phyloP scores from a whole-genome alignment of 2,113 vertebrate genomes.

The Montifringilla adamsi region DNA sequence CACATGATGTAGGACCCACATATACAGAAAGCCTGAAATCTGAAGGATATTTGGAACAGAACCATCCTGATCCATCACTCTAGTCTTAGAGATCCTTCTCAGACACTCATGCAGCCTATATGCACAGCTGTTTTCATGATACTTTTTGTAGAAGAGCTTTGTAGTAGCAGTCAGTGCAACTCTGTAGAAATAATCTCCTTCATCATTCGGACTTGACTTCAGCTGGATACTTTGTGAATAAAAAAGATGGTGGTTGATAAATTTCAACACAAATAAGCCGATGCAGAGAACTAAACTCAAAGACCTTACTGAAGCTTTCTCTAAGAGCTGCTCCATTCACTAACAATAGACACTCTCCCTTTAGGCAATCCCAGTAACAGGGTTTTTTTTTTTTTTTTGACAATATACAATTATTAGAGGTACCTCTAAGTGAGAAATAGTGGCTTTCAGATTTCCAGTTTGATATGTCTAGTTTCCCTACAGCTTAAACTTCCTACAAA shows the following conservation, averaged over 20 bases:
- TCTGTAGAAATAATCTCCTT: not conserved
- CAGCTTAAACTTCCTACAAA: not conserved
- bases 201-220: not conserved
- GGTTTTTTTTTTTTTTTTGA: not conserved
- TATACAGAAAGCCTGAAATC: not conserved
- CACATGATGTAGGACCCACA: accelerated
- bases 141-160: not conserved
- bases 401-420: not conserved
- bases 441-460: not conserved
- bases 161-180: not conserved
- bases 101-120: not conserved
- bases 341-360: not conserved
- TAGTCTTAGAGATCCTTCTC: not conserved
- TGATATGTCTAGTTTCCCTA: not conserved
- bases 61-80: not conserved
- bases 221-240: not conserved
- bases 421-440: not conserved
- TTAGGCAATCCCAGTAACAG: not conserved
- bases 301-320: not conserved
- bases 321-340: not conserved
- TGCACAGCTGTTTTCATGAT: not conserved
- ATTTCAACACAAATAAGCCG: not conserved
- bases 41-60: not conserved
- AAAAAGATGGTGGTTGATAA: not conserved
- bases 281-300: not conserved